Evolutionary conservation across 2,888 invertebrate genomes (phyloP), one percentile per base, ranked within the genome.

Genomic region (Catocala nupta): DNA sequence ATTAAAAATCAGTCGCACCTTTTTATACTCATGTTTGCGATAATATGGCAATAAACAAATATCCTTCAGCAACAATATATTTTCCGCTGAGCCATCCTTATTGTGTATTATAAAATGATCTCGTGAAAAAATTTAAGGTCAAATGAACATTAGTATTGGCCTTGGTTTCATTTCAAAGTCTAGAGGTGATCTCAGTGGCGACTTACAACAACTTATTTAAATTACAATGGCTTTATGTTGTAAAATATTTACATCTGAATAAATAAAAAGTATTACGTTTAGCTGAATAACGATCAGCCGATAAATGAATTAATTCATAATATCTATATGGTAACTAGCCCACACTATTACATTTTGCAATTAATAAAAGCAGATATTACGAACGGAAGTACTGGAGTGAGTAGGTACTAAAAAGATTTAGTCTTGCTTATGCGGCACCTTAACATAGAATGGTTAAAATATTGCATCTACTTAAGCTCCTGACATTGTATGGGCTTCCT

Each of bases 401-500:
- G 25, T 25, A 25, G 25, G 3, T 25, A 25, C 25, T 25, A 25
- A 25, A 25, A 3, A 25, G 33, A 10, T 59, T 53, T 59, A 12
- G 48, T 25, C 10, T 53, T 48, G 53, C n/a, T 44, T 55, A 56
- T 48, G 58, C 48, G 45, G 68, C 70, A 68, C 71, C 67, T 61
- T 75, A 55, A 70, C 73, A 67, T n/a, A 55, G 53, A 39, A 51
- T 66, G 59, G 57, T 70, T 78, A 65, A 73, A 78, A 71, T 75
- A 77, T 80, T 71, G 69, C 75, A 76, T 74, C 60, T 74, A 71
- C 75, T 77, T 71, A 77, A 77, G 66, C 82, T 90, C 84, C 87
- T 91, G 91, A 85, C 91, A 92, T 91, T 92, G 92, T 85, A 74
- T 81, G 75, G 77, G 87, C 88, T 93, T 92, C 92, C 92, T 93